phyloP scores from a whole-genome alignment of 1,140 invertebrate genomes.

The Lysiphlebus fabarum region DNA sequence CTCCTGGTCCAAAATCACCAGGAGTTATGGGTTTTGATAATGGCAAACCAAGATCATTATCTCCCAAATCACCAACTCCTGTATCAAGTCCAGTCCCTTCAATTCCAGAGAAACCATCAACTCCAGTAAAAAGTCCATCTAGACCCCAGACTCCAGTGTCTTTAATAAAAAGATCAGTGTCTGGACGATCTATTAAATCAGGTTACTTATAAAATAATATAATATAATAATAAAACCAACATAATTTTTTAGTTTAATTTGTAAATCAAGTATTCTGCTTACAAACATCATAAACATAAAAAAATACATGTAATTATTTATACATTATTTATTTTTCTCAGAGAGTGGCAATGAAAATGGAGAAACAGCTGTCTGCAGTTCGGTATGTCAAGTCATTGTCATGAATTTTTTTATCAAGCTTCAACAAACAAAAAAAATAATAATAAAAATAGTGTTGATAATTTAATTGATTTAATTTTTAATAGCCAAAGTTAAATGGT shows the following conservation, averaged over 20 bases:
- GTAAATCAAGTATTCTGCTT: background rate
- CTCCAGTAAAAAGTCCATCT: conserved; percentile 9
- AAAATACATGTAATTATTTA: no score
- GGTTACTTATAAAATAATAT: conserved; percentile 10
- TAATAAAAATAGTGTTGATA: conserved; percentile 11
- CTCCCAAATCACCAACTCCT: conserved; percentile 16
- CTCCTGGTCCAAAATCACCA: background rate
- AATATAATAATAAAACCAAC: no score
- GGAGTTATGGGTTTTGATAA: conserved; percentile 17
- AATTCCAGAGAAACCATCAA: conserved; percentile 15
- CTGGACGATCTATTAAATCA: conserved; percentile 27
- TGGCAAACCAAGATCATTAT: conserved; percentile 15
- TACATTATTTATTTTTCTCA: no score
- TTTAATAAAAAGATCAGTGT: conserved; percentile 21
- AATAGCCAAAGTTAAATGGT: conserved; percentile 60
- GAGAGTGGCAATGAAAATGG: conserved; percentile 77
- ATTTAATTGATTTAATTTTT: conserved; percentile 10
- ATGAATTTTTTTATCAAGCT: conserved; percentile 1
- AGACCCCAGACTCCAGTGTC: conserved; percentile 15
- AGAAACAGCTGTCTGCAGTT: conserved; percentile 63
- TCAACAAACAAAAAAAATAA: background rate
- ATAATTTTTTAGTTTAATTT: no score
- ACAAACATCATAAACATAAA: background rate
- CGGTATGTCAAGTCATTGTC: conserved; percentile 55
- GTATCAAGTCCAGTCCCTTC: background rate